Percentiles rank a stretch among this genome's conserved stretches.
Conservation (phyloP, 2,113 vertebrate genomes). For the Anarhynchus alexandrinus region DNA sequence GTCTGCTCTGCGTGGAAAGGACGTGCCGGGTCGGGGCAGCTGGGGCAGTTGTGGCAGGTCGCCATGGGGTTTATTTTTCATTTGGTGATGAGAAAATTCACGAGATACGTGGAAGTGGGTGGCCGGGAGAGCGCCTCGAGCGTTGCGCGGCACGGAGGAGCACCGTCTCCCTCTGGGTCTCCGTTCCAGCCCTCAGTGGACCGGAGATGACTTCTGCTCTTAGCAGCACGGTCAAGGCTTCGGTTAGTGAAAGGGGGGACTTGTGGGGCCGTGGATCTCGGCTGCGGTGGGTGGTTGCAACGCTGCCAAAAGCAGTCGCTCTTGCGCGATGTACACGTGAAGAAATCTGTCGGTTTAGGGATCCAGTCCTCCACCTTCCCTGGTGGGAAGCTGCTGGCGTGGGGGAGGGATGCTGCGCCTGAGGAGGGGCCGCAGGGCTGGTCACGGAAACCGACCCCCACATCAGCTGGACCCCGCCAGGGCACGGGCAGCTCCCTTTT, state of each 20-base stretch:
- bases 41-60: background rate
- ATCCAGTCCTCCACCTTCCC: background rate
- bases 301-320: background rate
- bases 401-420: background rate
- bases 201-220: fast-evolving
- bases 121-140: fast-evolving
- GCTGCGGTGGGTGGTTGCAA: fast-evolving
- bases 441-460: background rate
- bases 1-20: background rate
- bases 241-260: fast-evolving
- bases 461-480: too few species aligned
- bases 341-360: background rate
- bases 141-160: fast-evolving
- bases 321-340: background rate
- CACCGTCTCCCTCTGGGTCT: fast-evolving
- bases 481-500: background rate
- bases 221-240: fast-evolving
- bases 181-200: fast-evolving
- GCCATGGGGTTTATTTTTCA: background rate
- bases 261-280: background rate
- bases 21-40: fast-evolving
- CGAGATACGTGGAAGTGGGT: background rate
- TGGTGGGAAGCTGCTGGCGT: too few species aligned
- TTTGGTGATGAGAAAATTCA: background rate
- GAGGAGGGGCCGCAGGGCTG: fast-evolving